Percentiles rank a stretch among this genome's conserved stretches.
These are phyloP conservation scores for Cataglyphis livida DNA, from an alignment of 2,888 invertebrate genomes.

Conservation along the genomic window DNA sequence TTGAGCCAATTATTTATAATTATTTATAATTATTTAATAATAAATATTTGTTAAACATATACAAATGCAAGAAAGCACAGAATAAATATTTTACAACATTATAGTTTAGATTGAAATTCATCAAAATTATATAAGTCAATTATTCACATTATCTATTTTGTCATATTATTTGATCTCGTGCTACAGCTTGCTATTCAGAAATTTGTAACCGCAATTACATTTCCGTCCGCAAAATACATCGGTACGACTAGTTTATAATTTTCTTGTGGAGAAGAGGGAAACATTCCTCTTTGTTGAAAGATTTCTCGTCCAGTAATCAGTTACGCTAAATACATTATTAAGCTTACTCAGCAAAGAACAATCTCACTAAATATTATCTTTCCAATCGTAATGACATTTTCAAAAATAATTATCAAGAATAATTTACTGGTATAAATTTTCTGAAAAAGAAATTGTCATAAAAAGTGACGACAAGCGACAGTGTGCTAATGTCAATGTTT, in stretches of 20 bases:
- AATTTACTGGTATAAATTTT: conserved; percentile 22
- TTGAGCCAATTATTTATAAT: neutral
- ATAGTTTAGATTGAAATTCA: neutral
- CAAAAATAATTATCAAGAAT: conserved; percentile 16
- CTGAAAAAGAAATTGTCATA: neutral
- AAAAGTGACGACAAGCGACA: conserved; percentile 6
- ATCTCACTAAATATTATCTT: conserved; percentile 62
- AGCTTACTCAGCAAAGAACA: conserved; percentile 47
- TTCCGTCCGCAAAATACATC: conserved; percentile 68
- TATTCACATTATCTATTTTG: conserved; percentile 37
- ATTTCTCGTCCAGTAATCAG: conserved; percentile 56
- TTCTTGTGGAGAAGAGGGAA: conserved; percentile 66
- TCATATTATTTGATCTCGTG: conserved; percentile 33
- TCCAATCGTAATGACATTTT: conserved; percentile 27
- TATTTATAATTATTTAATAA: neutral
- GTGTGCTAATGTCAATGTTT: neutral
- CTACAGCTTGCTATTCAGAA: conserved; percentile 57
- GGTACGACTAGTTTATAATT: conserved; percentile 75
- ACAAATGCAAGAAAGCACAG: neutral
- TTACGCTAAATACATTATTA: conserved; percentile 71
- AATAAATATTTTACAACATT: conserved; percentile 3
- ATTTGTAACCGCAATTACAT: conserved; percentile 70
- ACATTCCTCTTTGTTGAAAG: conserved; percentile 57
- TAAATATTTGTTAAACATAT: neutral
- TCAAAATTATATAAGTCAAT: conserved; percentile 20